Evolutionary conservation across 2,113 vertebrate genomes (phyloP).

Genomic region (Cardinalis cardinalis): DNA sequence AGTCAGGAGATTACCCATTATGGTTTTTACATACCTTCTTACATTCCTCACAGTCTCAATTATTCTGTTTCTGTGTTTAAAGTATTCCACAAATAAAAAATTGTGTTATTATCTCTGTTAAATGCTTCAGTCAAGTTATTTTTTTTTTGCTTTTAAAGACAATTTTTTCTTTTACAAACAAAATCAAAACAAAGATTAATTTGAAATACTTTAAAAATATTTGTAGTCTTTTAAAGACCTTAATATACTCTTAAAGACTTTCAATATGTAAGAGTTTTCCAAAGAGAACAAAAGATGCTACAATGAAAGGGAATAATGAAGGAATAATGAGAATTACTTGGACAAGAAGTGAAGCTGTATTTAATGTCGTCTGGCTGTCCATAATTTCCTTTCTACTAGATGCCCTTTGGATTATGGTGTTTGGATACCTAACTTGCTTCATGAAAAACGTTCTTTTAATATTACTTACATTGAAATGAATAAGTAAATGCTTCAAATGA

Average conservation of each 20-base stretch:
- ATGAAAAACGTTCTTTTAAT: not conserved
- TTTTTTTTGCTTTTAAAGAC: not conserved
- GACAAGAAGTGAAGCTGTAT: accelerated
- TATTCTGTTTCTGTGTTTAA: not conserved
- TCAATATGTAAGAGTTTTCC: not conserved
- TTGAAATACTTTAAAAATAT: not conserved
- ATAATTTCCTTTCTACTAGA: not conserved
- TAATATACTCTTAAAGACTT: not conserved
- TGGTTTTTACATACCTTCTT: not conserved
- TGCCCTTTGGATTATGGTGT: not conserved
- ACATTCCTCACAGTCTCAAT: not conserved
- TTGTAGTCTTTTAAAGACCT: not conserved
- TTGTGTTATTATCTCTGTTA: not conserved
- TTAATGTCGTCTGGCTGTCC: not conserved
- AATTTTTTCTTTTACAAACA: not conserved
- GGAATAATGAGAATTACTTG: not conserved
- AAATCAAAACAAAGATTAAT: not conserved
- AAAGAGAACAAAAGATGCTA: not conserved
- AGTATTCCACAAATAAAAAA: not conserved
- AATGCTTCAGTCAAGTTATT: not conserved
- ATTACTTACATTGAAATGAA: not conserved
- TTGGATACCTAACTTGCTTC: not conserved
- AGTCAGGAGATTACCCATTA: not conserved
- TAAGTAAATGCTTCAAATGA: not conserved
- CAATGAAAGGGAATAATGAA: not conserved